phyloP scores from a whole-genome alignment of 1,140 invertebrate genomes.

The Colletes latitarsis region DNA sequence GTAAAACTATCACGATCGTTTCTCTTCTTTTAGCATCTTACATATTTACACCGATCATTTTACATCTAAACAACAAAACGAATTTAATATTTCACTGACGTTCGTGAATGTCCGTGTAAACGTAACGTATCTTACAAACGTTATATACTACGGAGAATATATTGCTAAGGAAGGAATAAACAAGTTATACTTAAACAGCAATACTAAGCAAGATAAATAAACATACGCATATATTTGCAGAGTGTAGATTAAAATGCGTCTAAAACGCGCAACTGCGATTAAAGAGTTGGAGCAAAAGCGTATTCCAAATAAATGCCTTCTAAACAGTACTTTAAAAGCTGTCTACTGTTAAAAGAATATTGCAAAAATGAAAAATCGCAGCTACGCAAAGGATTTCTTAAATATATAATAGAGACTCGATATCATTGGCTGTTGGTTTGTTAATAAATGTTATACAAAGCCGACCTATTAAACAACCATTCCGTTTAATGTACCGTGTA shows the following conservation, averaged over 20 bases:
- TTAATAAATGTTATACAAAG: slow-evolving; percentile 58
- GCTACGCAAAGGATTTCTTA: slow-evolving; percentile 37
- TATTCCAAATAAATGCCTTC: slow-evolving; percentile 1
- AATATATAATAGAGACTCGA: slow-evolving; percentile 36
- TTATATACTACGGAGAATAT: not conserved
- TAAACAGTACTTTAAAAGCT: slow-evolving; percentile 10
- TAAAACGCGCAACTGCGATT: slow-evolving; percentile 38
- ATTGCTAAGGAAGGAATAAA: slow-evolving; percentile 15
- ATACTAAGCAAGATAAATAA: slow-evolving; percentile 37
- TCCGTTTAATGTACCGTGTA: too few species aligned
- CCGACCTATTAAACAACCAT: not conserved
- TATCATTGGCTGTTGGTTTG: slow-evolving; percentile 70
- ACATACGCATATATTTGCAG: slow-evolving; percentile 19
- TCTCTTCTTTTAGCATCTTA: not conserved
- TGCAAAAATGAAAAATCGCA: slow-evolving; percentile 36
- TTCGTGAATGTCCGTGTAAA: not conserved
- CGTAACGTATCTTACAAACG: not conserved
- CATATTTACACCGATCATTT: not conserved
- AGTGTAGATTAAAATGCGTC: slow-evolving; percentile 20
- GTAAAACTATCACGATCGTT: slow-evolving; percentile 5
- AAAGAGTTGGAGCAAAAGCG: slow-evolving; percentile 15
- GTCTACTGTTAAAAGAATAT: slow-evolving; percentile 27
- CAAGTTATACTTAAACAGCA: slow-evolving; percentile 33
- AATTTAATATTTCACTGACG: not conserved
- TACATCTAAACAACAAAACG: not conserved